Evolutionary conservation across 2,113 vertebrate species (phyloP).

Genomic region (Pedionomus torquatus): DNA sequence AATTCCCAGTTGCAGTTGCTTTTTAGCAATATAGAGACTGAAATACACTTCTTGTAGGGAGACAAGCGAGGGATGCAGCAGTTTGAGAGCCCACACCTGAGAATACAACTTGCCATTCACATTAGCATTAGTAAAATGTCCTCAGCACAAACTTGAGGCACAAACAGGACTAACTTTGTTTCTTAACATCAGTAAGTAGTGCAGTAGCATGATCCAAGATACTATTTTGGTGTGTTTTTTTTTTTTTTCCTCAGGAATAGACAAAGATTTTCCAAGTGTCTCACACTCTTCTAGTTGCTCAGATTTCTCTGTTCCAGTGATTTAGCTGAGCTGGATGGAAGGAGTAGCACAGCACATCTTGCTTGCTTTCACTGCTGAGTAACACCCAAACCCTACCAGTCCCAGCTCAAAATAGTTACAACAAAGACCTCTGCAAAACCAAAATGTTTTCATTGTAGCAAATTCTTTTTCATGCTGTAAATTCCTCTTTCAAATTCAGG

Average conservation of each 20-base stretch:
- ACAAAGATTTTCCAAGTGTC: background rate
- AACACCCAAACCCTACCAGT: background rate
- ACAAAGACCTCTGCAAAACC: background rate
- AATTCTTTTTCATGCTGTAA: background rate
- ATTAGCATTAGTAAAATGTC: background rate
- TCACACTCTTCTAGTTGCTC: background rate
- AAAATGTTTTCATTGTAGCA: background rate
- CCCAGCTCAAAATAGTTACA: background rate
- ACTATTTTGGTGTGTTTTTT: accelerated
- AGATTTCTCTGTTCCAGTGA: background rate
- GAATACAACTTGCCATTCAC: background rate
- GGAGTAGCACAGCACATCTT: background rate
- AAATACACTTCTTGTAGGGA: background rate
- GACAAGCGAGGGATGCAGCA: background rate
- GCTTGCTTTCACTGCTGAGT: background rate
- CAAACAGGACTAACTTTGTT: background rate
- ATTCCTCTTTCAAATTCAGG: background rate
- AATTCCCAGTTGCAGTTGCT: background rate
- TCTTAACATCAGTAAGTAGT: background rate
- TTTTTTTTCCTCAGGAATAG: background rate
- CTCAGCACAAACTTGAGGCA: background rate
- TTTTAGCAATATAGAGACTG: background rate
- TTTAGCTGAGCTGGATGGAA: background rate
- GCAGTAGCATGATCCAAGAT: background rate
- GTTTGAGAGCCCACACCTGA: background rate